Evolutionary conservation across 2,888 invertebrate species (phyloP).

Genomic region (Azorinus chamasolen): DNA sequence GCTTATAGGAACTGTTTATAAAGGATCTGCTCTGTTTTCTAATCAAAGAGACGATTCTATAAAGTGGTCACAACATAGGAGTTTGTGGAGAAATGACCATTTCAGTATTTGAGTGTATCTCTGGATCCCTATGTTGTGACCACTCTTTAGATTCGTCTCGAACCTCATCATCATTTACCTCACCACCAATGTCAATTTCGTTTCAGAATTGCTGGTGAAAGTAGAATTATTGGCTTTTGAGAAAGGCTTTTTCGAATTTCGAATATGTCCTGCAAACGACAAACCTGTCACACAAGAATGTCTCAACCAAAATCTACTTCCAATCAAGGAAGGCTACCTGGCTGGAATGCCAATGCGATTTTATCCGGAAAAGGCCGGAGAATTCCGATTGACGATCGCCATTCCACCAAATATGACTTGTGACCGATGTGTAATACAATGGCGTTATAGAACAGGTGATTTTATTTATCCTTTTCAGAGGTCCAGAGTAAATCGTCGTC

Average conservation of each 20-base stretch:
- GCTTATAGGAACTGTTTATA: too few relatives aligned
- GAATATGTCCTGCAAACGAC: constrained; percentile 46
- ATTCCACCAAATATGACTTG: constrained; percentile 54
- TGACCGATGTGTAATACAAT: constrained; percentile 59
- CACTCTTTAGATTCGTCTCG: too few relatives aligned
- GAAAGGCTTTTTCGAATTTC: constrained; percentile 60
- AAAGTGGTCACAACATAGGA: too few relatives aligned
- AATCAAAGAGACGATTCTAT: too few relatives aligned
- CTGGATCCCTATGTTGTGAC: too few relatives aligned
- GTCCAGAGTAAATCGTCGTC: too few relatives aligned
- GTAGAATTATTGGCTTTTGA: constrained; percentile 48
- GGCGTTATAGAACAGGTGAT: constrained; percentile 63
- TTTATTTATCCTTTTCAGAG: too few relatives aligned
- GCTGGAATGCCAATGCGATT: constrained; percentile 57
- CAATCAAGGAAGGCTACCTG: constrained; percentile 58
- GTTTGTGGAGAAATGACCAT: too few relatives aligned
- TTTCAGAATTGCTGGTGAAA: constrained; percentile 55
- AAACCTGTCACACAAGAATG: constrained; percentile 53
- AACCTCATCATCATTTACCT: too few relatives aligned
- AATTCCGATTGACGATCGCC: constrained; percentile 55
- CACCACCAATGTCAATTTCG: constrained; percentile 2
- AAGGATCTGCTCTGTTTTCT: too few relatives aligned
- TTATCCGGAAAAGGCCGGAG: constrained; percentile 57
- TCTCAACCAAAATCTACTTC: constrained; percentile 50
- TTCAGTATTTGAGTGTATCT: too few relatives aligned